A percentile compares a stretch with the other conserved stretches of the same genome.
Evolutionary conservation across 2,888 invertebrate genomes (phyloP).

Genomic region (Pterostichus madidus): DNA sequence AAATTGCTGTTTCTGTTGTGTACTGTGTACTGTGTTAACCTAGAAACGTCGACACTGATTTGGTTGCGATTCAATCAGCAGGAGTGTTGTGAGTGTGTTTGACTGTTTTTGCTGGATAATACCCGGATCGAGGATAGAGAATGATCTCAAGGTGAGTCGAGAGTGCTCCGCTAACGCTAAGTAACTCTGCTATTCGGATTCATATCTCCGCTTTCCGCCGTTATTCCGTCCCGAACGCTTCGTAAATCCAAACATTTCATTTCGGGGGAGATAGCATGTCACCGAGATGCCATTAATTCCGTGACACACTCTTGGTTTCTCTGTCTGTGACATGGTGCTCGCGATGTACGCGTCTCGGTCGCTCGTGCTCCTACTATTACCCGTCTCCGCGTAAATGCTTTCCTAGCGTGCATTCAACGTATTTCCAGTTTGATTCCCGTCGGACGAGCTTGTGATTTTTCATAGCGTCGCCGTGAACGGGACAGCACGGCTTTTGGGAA

Average conservation of each 20-base stretch:
- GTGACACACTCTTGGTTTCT: conserved; percentile 3
- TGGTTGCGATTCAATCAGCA: neutral
- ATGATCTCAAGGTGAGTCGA: conserved; percentile 22
- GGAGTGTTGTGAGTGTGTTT: conserved; percentile 28
- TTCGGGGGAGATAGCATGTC: conserved; percentile 50
- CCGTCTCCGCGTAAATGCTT: conserved; percentile 37
- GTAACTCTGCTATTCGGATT: no score
- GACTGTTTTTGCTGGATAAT: conserved; percentile 1
- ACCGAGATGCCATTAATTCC: conserved; percentile 53
- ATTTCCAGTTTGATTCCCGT: conserved; percentile 45
- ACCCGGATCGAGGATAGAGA: neutral
- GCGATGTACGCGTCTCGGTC: conserved; percentile 15
- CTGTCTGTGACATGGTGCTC: conserved; percentile 4
- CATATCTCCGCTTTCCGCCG: neutral
- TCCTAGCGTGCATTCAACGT: conserved; percentile 33
- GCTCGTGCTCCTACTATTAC: conserved; percentile 11
- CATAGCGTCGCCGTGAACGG: conserved; percentile 7
- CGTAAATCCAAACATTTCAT: conserved; percentile 59
- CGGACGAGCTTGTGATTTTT: conserved; percentile 37
- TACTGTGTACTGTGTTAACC: conserved; percentile 20
- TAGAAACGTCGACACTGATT: neutral
- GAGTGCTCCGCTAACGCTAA: neutral
- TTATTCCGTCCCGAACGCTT: neutral
- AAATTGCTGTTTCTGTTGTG: neutral
- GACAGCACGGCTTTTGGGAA: conserved; percentile 15